A percentile compares a stretch with the other conserved stretches of the same genome.
These are phyloP conservation scores for Mirza zaza DNA, from an alignment of 2,113 vertebrate species.

Conservation along the genomic window DNA sequence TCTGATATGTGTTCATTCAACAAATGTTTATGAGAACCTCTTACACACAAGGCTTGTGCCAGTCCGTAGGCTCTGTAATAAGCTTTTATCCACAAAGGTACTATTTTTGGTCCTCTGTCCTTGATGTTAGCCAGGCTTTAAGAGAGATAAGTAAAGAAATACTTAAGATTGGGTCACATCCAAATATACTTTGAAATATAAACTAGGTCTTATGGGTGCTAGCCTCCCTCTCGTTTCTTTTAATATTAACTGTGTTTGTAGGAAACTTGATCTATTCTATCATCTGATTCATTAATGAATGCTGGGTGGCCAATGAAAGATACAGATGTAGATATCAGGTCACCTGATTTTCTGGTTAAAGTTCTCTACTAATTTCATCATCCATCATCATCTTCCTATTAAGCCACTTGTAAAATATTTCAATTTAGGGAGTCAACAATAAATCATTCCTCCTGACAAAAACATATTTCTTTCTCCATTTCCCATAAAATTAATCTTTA, in stretches of 20 bases:
- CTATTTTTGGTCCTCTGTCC: slow-evolving; percentile 44
- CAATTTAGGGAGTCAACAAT: slow-evolving; percentile 61
- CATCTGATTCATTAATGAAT: slow-evolving; percentile 72
- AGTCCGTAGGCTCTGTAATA: neutral
- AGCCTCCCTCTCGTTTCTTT: slow-evolving; percentile 44
- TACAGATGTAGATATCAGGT: slow-evolving; percentile 70
- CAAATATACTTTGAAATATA: slow-evolving; percentile 60
- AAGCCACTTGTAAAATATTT: slow-evolving; percentile 72
- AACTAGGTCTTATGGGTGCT: slow-evolving; percentile 45
- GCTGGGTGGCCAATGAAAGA: slow-evolving; percentile 52
- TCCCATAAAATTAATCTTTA: slow-evolving; percentile 38
- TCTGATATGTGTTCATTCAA: neutral
- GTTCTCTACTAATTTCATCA: slow-evolving; percentile 72
- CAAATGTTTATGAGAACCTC: neutral
- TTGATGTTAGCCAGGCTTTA: slow-evolving; percentile 44
- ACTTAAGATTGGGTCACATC: slow-evolving; percentile 47
- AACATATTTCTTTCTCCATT: slow-evolving; percentile 20
- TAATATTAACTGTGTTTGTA: slow-evolving; percentile 44
- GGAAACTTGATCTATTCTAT: slow-evolving; percentile 58
- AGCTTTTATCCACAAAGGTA: neutral
- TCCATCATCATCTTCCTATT: slow-evolving; percentile 78
- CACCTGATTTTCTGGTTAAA: slow-evolving; percentile 73
- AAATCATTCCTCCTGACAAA: slow-evolving; percentile 54
- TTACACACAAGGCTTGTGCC: neutral
- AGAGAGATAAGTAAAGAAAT: slow-evolving; percentile 37